Conservation (phyloP, 1,140 invertebrate genomes). For the Zelostemma sp. region DNA sequence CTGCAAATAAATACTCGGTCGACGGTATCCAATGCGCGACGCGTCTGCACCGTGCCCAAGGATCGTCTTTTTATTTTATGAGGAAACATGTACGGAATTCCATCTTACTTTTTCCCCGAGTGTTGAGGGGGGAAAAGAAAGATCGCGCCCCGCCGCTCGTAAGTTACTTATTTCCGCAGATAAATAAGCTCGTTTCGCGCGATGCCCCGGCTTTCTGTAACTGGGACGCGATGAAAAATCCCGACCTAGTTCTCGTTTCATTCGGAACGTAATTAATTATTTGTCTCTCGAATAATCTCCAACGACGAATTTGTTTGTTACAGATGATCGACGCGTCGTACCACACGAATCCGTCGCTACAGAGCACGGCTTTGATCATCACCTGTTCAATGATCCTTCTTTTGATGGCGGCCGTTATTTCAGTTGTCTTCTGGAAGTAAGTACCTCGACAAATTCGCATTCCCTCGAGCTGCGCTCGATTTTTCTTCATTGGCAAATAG, state of each 20-base stretch:
- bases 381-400: constrained; percentile 80
- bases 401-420: constrained; percentile 79
- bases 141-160: constrained; percentile 1
- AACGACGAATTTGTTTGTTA: constrained; percentile 59
- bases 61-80: neutral
- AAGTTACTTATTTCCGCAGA: constrained; percentile 12
- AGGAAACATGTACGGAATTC: constrained; percentile 5
- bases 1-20: neutral
- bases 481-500: neutral
- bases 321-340: constrained; percentile 86
- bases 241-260: no score
- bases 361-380: constrained; percentile 82
- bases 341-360: constrained; percentile 80
- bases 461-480: neutral
- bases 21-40: neutral
- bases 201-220: no score
- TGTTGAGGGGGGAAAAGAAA: neutral
- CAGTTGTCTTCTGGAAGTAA: constrained; percentile 86
- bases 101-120: constrained; percentile 4
- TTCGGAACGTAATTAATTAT: no score
- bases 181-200: constrained; percentile 15
- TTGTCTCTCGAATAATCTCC: neutral
- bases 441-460: constrained; percentile 58
- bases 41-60: neutral
- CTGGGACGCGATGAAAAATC: constrained; percentile 1